Evolutionary conservation across 2,797 vertebrate genomes (phyloP).

Genomic region (Spea hammondii): DNA sequence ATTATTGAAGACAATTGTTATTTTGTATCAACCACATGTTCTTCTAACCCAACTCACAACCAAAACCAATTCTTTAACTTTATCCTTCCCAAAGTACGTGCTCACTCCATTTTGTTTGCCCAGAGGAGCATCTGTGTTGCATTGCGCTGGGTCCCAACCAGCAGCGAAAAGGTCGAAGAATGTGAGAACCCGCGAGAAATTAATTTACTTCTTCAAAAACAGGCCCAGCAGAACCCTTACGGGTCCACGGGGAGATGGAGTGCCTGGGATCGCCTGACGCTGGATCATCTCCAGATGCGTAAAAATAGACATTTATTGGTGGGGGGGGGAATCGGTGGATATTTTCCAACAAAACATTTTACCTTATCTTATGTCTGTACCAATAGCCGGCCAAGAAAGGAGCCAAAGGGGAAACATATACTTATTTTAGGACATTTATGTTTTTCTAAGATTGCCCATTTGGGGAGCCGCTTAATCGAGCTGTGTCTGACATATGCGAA

Average conservation of each 20-base stretch:
- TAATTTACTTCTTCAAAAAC: not conserved
- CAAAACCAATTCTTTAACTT: too few relatives aligned
- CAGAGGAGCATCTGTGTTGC: not conserved
- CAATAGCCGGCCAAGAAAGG: not conserved
- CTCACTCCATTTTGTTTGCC: not conserved
- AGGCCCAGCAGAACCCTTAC: slow-evolving; percentile 8
- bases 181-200: slow-evolving; percentile 19
- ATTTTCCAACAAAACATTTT: slow-evolving; percentile 13
- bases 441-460: not conserved
- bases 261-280: not conserved
- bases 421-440: slow-evolving; percentile 24
- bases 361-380: not conserved
- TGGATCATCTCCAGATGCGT: not conserved
- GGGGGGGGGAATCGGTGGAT: not conserved
- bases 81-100: too few relatives aligned
- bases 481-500: not conserved
- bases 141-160: not conserved
- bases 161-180: slow-evolving; percentile 3
- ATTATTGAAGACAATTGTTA: too few relatives aligned
- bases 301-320: not conserved
- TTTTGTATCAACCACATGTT: too few relatives aligned
- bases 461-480: not conserved
- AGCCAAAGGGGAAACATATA: not conserved
- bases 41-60: too few relatives aligned
- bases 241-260: not conserved